Base-by-base conservation (phyloP, 2,113 vertebrate genomes). In the Centropus unirufus region DNA sequence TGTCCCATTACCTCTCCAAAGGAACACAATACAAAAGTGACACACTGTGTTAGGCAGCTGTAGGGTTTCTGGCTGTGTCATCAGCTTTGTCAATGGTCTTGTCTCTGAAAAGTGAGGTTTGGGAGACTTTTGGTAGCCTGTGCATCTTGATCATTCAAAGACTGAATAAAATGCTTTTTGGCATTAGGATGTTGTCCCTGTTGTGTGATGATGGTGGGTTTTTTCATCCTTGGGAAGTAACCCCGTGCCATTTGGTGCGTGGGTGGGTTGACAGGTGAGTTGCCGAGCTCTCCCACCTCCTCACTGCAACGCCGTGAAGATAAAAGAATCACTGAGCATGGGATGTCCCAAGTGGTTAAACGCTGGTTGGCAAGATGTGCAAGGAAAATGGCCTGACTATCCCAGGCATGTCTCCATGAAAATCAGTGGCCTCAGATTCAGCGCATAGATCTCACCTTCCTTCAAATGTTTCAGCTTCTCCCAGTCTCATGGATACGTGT, bases 161-260 rank as follows among this genome's bases (percentile, higher is more conserved):
- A 8, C 26, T 5, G 26, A 86, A 22, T 23, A 22, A 64, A 5
- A 3, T 42, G 32, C 21, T 82, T 58, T 16, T 16, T 1, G 4
- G 52, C 24, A 12, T n/a, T 15, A 19, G 42, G n/a, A 19, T 63
- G 21, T 18, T 42, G 30, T 47, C 49, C 47, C 47, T 49, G 46
- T 47, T 47, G 46, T 47, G 49, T 23, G 22, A 22, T 24, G 23
- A 51, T 19, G 49, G 18, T 51, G 49, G 47, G 20, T 19, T 46
- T 39, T 52, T 82, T 40, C 1, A 9, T 36, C 42, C 76, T 47
- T 1, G 2, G 72, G 49, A n/a, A 26, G 39, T 29, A 27, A 39
- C 49, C 17, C 44, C 12, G 26, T 0, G 0, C 11, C 1, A 2
- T 44, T 47, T 40, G 46, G 27, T 39, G n/a, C 2, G 1, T 51